Conservation (phyloP, 1,140 invertebrate species). For the Drosophila pallidifrons region DNA sequence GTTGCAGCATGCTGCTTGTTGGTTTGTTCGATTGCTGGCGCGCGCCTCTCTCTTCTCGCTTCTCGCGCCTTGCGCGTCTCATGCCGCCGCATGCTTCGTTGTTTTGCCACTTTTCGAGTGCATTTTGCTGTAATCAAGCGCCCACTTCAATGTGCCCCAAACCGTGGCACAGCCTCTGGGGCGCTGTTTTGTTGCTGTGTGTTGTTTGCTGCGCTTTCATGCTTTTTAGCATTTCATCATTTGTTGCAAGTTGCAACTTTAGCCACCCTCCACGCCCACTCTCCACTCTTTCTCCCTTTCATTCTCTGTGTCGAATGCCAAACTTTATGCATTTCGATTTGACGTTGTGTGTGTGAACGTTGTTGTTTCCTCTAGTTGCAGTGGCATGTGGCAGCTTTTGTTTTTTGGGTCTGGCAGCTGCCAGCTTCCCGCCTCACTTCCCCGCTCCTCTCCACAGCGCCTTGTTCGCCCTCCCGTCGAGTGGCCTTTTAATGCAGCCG, state of each 20-base stretch:
- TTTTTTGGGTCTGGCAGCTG: constrained; percentile 23
- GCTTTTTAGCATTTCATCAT: constrained; percentile 78
- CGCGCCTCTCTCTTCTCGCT: constrained; percentile 5
- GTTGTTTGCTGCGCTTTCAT: constrained; percentile 54
- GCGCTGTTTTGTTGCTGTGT: constrained; percentile 14
- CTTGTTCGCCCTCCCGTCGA: constrained; percentile 38
- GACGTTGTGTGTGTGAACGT: constrained; percentile 9
- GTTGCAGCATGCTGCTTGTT: constrained; percentile 1
- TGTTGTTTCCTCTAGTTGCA: constrained; percentile 38
- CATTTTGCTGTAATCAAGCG: constrained; percentile 80
- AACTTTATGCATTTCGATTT: constrained; percentile 48
- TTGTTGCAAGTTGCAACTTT: constrained; percentile 62
- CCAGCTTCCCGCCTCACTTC: background rate
- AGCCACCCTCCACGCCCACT: background rate
- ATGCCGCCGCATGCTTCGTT: background rate
- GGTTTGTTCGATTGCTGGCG: constrained; percentile 55
- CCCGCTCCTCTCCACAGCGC: background rate
- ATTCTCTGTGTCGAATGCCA: constrained; percentile 8
- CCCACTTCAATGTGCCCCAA: constrained; percentile 58
- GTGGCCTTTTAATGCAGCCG: constrained; percentile 75
- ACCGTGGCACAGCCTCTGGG: constrained; percentile 9
- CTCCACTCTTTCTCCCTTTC: background rate
- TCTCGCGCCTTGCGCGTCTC: constrained; percentile 28
- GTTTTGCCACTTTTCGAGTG: constrained; percentile 71
- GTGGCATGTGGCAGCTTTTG: constrained; percentile 43